These are phyloP conservation scores for Xiphophorus couchianus DNA, from an alignment of 2,113 vertebrate species.

Conservation along the genomic window DNA sequence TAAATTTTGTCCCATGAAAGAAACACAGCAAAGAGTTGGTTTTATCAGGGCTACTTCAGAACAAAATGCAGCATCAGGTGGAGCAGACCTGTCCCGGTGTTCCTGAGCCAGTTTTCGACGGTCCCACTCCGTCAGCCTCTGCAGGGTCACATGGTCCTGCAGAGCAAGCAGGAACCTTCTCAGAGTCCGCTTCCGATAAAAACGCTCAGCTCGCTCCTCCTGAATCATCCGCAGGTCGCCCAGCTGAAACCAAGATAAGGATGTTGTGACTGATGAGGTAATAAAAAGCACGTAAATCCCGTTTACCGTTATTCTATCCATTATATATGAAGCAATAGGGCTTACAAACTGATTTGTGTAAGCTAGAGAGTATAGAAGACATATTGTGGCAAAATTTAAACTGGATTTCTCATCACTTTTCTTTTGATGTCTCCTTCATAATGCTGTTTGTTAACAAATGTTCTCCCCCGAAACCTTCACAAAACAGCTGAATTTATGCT, in stretches of 20 bases:
- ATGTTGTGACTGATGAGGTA: not conserved
- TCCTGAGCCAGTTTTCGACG: conserved; percentile 77
- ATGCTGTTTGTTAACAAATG: no score
- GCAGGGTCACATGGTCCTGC: conserved; percentile 73
- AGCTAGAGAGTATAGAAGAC: no score
- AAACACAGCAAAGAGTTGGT: not conserved
- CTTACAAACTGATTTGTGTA: no score
- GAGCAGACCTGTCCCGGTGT: conserved; percentile 83
- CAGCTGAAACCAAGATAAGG: conserved; percentile 53
- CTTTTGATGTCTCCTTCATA: no score
- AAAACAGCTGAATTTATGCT: not conserved
- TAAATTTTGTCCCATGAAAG: not conserved
- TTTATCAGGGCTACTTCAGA: not conserved
- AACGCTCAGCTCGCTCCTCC: conserved; percentile 66
- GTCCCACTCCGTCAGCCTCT: conserved; percentile 72
- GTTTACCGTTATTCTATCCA: no score
- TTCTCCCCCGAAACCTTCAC: not conserved
- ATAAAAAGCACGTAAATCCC: not conserved
- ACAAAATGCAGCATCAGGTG: conserved; percentile 18
- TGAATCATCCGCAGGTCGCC: conserved; percentile 70
- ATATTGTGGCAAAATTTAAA: not conserved
- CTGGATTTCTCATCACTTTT: no score
- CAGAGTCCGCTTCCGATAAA: conserved; percentile 71
- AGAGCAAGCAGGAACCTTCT: conserved; percentile 82
- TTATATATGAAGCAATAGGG: no score